Evolutionary conservation across 2,113 vertebrate genomes (phyloP).

Genomic region (Gavia stellata): DNA sequence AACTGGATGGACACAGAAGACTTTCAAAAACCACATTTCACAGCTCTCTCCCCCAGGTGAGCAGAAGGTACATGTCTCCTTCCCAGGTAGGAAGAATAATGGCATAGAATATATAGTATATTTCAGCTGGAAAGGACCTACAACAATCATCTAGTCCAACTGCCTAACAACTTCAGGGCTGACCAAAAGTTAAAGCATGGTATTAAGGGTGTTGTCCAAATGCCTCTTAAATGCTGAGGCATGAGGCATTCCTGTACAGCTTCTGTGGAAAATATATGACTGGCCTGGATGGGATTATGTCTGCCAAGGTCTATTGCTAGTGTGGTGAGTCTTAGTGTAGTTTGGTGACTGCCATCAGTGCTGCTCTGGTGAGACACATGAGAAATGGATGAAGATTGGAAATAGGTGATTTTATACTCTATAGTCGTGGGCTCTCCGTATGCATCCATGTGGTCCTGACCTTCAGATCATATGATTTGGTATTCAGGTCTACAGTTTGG

Average conservation of each 20-base stretch:
- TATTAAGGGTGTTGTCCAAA: not conserved
- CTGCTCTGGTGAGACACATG: not conserved
- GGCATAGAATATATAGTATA: too few relatives aligned
- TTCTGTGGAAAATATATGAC: not conserved
- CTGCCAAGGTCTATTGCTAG: not conserved
- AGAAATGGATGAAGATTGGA: not conserved
- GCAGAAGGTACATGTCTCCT: not conserved
- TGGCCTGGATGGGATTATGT: not conserved
- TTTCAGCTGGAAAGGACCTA: not conserved
- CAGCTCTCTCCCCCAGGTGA: too few relatives aligned
- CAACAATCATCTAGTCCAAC: not conserved
- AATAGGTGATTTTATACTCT: not conserved
- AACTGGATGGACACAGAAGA: not conserved
- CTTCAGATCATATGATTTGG: not conserved
- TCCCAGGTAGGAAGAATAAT: not conserved
- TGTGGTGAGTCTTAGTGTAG: not conserved
- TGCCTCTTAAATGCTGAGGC: not conserved
- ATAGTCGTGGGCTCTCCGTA: not conserved
- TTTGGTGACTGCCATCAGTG: not conserved
- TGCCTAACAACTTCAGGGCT: not conserved
- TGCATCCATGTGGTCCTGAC: not conserved
- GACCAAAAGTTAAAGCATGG: not conserved
- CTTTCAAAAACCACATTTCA: not conserved
- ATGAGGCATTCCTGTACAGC: not conserved
- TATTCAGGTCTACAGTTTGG: not conserved